Conservation (phyloP, 1,140 invertebrate species). For the Pseudomyrmex concolor region DNA sequence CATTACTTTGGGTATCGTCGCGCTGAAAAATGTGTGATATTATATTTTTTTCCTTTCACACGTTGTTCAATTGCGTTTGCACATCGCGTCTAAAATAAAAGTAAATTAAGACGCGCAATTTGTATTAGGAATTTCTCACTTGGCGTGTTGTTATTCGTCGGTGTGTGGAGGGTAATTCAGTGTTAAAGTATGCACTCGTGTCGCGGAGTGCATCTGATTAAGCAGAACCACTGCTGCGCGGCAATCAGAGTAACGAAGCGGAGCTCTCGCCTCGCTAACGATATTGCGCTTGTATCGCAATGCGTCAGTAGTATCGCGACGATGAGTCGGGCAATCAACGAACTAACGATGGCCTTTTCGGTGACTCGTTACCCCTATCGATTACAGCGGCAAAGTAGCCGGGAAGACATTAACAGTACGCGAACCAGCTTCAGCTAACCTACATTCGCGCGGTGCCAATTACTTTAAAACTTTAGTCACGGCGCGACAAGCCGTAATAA, state of each 20-base stretch:
- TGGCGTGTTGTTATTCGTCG: neutral
- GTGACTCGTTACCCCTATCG: constrained; percentile 65
- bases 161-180: neutral
- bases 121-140: neutral
- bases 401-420: constrained; percentile 29
- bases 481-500: neutral
- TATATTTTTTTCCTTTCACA: too few relatives aligned
- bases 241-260: constrained; percentile 66
- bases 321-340: constrained; percentile 45
- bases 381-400: constrained; percentile 12
- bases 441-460: constrained; percentile 27
- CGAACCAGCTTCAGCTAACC: neutral
- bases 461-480: constrained; percentile 40
- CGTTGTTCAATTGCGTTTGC: constrained; percentile 18
- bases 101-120: neutral
- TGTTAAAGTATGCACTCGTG: constrained; percentile 10
- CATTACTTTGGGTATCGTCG: too few relatives aligned
- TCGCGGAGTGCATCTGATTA: constrained; percentile 62
- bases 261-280: constrained; percentile 62
- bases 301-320: constrained; percentile 28
- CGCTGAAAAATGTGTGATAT: too few relatives aligned
- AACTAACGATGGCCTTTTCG: constrained; percentile 38
- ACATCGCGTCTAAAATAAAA: neutral
- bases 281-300: constrained; percentile 59
- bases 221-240: constrained; percentile 31